Evolutionary conservation across 2,797 vertebrate genomes (phyloP), one percentile per base, ranked within the genome.

Genomic region (Rhyacichthys aspro): DNA sequence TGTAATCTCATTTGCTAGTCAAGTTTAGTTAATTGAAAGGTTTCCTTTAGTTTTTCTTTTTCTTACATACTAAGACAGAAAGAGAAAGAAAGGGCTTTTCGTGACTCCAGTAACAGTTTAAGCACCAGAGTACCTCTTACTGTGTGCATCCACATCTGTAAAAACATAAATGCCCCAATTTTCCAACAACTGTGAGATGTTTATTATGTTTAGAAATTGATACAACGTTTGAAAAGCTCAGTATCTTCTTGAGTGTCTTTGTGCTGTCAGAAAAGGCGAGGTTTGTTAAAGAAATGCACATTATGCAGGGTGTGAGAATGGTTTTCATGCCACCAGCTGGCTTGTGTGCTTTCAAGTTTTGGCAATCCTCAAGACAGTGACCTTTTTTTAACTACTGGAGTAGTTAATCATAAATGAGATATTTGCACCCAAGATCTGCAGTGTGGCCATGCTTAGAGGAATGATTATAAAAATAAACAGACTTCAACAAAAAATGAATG

Each of bases 381-480:
- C 67, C 82, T 78, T 76, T 55, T 73, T 55, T 49, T 56, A 7
- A 8, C 11, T 46, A 38, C 62, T 19, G 15, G 2, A 43, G 15
- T 16, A 56, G 62, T 71, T 78, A 70, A 74, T 71, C 48, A 69
- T 69, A 17, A 0, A 66, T 28, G 42, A 42, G 9, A 41, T 41
- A 41, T 2, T 41, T n/a, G 17, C 11, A 17, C 33, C 49, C 43
- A 50, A 43, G 32, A 41, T 16, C 43, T 28, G 47, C 15, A 45
- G 43, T 14, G 41, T 15, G 54, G n/a, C n/a, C 33, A 23, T 36
- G 58, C n/a, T n/a, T 32, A 7, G 14, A 42, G 9, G 10, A 18
- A n/a, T n/a, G n/a, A n/a, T n/a, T n/a, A n/a, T n/a, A 63, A 45
- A 9, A 19, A 19, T 38, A 39, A 10, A n/a, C n/a, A n/a, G n/a